Base-by-base conservation (phyloP, 1,140 invertebrate genomes). In the Zeugodacus cucurbitae region DNA sequence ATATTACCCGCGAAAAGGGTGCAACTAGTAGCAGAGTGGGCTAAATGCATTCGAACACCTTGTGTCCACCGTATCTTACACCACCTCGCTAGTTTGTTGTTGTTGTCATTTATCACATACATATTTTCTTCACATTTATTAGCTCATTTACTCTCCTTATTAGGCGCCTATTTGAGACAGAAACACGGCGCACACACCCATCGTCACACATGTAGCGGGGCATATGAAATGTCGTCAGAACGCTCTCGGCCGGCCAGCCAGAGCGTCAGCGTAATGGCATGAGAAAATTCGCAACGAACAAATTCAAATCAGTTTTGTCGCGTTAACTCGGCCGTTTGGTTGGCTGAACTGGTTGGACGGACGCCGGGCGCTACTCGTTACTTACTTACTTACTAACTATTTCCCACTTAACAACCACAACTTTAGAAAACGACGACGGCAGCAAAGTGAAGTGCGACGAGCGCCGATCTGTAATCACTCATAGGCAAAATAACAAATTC, bases 281-380 rank as follows among this genome's bases (percentile, higher is more conserved):
- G 74, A 48, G 74, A 48, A 82, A 82, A 48, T 82, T 82, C 29
- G 22, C n/a, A 54, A 82, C 48, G 44, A 48, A 82, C 26, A 48
- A 82, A 82, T 82, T 48, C 41, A 82, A 82, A 82, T 82, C 74
- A 82, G 74, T 82, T 82, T 82, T 82, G 74, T 82, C 74, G 41
- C 74, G 74, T 82, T 82, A 82, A 82, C 74, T 82, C 74, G 74
- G 41, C n/a, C 74, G 74, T 29, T 26, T 82, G 74, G 74, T 82
- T 82, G 74, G 74, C 74, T 82, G n/a, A 44, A 6, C 11, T n/a
- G 26, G 44, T 48, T 82, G 74, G 41, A 48, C 74, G 74, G 74
- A 48, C 74, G 74, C 10, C 41, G 74, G n/a, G n/a, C n/a, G 14
- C 17, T 82, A 26, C 17, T 82, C 44, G 41, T 8, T 54, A 4